These are phyloP conservation scores for Melanotaenia trifasciata DNA, from an alignment of 2,797 vertebrate genomes.

Conservation along the genomic window DNA sequence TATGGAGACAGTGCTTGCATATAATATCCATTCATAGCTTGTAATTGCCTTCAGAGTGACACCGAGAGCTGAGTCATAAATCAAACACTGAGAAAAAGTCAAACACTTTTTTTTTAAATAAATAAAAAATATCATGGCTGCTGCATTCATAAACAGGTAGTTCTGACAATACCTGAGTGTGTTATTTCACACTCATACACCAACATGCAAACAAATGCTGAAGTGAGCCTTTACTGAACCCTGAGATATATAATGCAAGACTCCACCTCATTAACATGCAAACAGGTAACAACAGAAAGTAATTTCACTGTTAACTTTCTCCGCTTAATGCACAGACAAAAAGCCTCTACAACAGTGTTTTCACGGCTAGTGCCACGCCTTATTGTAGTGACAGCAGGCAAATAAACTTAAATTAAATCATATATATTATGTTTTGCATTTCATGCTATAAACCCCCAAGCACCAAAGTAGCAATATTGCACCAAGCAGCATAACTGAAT, in stretches of 20 bases:
- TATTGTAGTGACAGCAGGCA: neutral
- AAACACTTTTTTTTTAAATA: conserved; percentile 44
- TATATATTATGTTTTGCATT: neutral
- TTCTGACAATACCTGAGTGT: conserved; percentile 61
- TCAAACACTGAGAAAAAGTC: conserved; percentile 67
- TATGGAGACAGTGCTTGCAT: conserved; percentile 68
- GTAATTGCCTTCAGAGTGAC: conserved; percentile 82
- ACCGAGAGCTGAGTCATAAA: conserved; percentile 78
- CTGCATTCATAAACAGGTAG: conserved; percentile 68
- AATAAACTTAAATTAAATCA: neutral
- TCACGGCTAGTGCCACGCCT: neutral
- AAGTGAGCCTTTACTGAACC: conserved; percentile 8
- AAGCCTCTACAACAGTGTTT: neutral
- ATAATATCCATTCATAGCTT: conserved; percentile 82
- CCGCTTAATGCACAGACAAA: conserved; percentile 4
- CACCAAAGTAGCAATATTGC: no score
- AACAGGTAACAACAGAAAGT: conserved; percentile 13
- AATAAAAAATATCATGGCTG: conserved; percentile 55
- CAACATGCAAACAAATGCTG: conserved; percentile 17
- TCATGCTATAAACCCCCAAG: neutral
- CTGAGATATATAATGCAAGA: conserved; percentile 20
- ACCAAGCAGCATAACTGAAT: no score
- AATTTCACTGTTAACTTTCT: neutral
- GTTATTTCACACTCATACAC: conserved; percentile 22
- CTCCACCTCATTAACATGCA: conserved; percentile 24